phyloP scores from a whole-genome alignment of 2,888 invertebrate genomes.

The Cheilosia grossa region DNA sequence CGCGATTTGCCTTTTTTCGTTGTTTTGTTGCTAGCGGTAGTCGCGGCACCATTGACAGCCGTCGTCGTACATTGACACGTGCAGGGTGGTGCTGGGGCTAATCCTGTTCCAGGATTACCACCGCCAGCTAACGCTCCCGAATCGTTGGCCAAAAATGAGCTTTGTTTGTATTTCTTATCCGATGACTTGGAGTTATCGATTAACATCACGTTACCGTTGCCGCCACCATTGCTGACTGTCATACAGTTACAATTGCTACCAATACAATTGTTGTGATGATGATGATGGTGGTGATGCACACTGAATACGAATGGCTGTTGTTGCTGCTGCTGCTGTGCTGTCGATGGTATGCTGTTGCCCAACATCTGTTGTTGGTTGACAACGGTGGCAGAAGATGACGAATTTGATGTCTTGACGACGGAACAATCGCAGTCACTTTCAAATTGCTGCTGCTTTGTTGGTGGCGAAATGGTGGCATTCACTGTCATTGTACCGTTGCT shows the following conservation, averaged over 20 bases:
- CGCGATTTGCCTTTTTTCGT: constrained; percentile 83
- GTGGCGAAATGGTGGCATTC: constrained; percentile 50
- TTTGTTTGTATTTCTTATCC: constrained; percentile 68
- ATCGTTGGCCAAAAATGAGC: constrained; percentile 58
- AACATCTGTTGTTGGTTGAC: constrained; percentile 47
- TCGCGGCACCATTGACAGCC: constrained; percentile 3
- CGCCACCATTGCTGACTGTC: constrained; percentile 61
- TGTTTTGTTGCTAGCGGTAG: constrained; percentile 49
- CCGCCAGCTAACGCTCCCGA: constrained; percentile 13
- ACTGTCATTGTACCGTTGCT: constrained; percentile 36
- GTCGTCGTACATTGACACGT: constrained; percentile 66
- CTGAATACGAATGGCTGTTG: constrained; percentile 69
- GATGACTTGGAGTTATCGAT: constrained; percentile 58
- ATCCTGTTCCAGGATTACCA: constrained; percentile 43
- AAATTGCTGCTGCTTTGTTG: constrained; percentile 55
- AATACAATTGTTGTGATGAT: constrained; percentile 66
- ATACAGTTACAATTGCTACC: constrained; percentile 68
- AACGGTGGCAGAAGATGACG: constrained; percentile 10
- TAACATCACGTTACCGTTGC: constrained; percentile 47
- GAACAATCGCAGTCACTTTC: constrained; percentile 74
- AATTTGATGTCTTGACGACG: constrained; percentile 73
- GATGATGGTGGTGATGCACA: constrained; percentile 71
- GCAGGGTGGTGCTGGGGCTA: constrained; percentile 37
- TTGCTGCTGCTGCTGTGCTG: constrained; percentile 38
- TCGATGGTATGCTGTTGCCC: constrained; percentile 53